phyloP scores from a whole-genome alignment of 2,888 invertebrate genomes.

The Chirona hameri region DNA sequence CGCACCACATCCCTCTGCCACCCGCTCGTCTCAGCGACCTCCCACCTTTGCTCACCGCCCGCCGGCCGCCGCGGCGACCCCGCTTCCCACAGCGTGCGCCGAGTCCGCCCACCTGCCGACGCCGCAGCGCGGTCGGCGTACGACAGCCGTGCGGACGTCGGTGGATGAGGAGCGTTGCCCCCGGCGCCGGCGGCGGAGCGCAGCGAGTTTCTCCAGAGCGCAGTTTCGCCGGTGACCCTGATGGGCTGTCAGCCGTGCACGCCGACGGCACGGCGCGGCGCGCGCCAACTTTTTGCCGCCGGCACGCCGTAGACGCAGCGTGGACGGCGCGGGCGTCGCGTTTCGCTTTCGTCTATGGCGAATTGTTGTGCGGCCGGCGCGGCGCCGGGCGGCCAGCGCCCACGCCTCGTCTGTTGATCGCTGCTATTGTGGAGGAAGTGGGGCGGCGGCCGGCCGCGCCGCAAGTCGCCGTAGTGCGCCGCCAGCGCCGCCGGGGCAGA shows the following conservation, averaged over 20 bases:
- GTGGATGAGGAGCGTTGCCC: background rate
- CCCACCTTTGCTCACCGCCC: background rate
- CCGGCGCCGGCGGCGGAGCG: background rate
- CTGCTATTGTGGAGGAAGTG: background rate
- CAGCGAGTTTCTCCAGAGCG: conserved; percentile 8
- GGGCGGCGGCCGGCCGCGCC: background rate
- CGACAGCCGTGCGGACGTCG: background rate
- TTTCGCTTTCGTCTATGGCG: conserved; percentile 25
- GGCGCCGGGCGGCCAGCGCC: background rate
- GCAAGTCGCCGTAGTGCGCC: background rate
- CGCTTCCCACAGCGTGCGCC: background rate
- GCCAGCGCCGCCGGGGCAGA: background rate
- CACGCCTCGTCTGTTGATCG: background rate
- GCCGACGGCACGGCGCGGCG: background rate
- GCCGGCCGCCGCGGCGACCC: background rate
- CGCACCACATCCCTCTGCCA: background rate
- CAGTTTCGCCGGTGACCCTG: conserved; percentile 24
- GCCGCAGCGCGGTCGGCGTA: background rate
- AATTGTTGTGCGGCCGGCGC: background rate
- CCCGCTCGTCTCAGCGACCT: background rate
- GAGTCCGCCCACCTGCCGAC: background rate
- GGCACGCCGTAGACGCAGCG: background rate
- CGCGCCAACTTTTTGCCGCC: conserved; percentile 23
- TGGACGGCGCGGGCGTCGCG: background rate
- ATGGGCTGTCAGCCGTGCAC: background rate